These are phyloP conservation scores for Stenopsyche tienmushanensis DNA, from an alignment of 1,140 invertebrate species.

Conservation along the genomic window DNA sequence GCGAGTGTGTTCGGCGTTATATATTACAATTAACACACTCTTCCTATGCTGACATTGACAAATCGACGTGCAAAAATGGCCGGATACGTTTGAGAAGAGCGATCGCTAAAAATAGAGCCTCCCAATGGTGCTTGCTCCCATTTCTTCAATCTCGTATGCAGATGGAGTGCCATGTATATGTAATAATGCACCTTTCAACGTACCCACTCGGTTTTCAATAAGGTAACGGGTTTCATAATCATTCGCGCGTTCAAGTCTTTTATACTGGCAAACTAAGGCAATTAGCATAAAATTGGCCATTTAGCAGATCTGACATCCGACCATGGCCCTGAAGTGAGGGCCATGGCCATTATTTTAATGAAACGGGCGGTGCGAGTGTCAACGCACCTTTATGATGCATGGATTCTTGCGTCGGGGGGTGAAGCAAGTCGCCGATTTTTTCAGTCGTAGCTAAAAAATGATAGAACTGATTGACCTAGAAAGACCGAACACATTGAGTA, in stretches of 20 bases:
- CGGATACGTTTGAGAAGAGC: too few species aligned
- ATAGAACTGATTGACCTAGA: too few species aligned
- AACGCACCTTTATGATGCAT: not conserved
- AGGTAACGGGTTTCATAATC: slow-evolving; percentile 20
- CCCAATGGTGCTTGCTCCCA: not conserved
- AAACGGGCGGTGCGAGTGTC: not conserved
- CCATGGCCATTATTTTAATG: not conserved
- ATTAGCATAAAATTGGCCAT: slow-evolving; percentile 25
- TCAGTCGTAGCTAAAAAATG: too few species aligned
- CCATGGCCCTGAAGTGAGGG: not conserved
- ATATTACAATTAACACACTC: too few species aligned
- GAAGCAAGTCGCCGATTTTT: not conserved
- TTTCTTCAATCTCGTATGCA: not conserved
- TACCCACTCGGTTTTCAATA: slow-evolving; percentile 5
- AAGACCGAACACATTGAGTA: too few species aligned
- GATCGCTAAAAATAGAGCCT: not conserved
- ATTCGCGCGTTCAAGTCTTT: slow-evolving; percentile 3
- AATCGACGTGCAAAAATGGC: too few species aligned
- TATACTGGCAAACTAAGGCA: not conserved
- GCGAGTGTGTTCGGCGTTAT: too few species aligned
- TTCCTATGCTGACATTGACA: too few species aligned
- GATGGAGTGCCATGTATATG: not conserved
- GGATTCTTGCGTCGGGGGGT: not conserved
- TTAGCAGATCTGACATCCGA: not conserved
- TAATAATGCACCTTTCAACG: slow-evolving; percentile 9